A percentile compares a stretch with the other conserved stretches of the same genome.
phyloP scores from a whole-genome alignment of 2,888 invertebrate species.

The Aporophyla lueneburgensis region DNA sequence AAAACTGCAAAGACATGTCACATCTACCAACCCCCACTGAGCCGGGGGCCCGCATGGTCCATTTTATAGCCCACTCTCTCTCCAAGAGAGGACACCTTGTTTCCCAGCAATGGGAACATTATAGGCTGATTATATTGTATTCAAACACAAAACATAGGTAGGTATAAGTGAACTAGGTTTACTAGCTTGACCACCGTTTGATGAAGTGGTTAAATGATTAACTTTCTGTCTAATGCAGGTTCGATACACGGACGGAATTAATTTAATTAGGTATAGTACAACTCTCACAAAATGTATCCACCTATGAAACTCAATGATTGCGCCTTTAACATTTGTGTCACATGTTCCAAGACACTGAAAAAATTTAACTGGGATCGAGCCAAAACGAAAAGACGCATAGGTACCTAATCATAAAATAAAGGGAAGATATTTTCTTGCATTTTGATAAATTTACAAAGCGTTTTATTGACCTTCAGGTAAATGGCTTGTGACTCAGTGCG shows the following conservation, averaged over 20 bases:
- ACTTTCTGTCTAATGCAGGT: not conserved
- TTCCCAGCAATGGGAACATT: too few relatives aligned
- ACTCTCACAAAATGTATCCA: not conserved
- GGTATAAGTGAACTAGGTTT: not conserved
- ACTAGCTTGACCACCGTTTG: not conserved
- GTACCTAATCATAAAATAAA: conserved; percentile 12
- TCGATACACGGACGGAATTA: conserved; percentile 5
- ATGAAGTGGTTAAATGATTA: not conserved
- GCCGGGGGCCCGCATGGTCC: too few relatives aligned
- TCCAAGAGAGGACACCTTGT: too few relatives aligned
- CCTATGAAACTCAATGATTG: not conserved
- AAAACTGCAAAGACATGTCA: too few relatives aligned
- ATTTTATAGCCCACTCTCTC: too few relatives aligned
- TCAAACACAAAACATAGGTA: not conserved
- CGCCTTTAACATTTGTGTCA: not conserved
- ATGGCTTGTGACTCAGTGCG: conserved; percentile 50
- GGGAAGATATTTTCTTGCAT: conserved; percentile 20
- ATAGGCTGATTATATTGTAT: not conserved
- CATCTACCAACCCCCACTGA: too few relatives aligned
- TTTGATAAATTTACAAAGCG: conserved; percentile 47
- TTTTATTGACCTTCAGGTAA: conserved; percentile 67
- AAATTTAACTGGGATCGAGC: not conserved
- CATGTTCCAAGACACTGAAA: not conserved
- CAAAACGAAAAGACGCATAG: not conserved
- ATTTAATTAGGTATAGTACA: too few relatives aligned